Percentiles rank a stretch among this genome's conserved stretches.
Evolutionary conservation across 2,113 vertebrate species (phyloP).

Genomic region (Panurus biarmicus): DNA sequence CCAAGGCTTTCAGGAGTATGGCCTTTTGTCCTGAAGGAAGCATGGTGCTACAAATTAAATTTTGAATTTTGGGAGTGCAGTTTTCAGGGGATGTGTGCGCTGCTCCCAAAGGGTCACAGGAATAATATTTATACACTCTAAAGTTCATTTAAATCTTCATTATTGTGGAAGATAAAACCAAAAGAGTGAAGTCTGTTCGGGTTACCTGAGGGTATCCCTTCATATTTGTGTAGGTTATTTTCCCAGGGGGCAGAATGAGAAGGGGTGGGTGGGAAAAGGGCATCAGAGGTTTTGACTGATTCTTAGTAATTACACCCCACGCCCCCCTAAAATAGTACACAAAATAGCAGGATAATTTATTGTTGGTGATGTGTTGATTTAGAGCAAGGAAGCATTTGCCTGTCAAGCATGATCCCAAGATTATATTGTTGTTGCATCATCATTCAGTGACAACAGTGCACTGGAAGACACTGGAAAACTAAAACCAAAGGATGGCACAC

Average conservation of each 20-base stretch:
- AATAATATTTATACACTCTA: neutral
- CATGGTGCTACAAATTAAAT: neutral
- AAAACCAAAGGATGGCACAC: neutral
- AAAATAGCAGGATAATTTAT: neutral
- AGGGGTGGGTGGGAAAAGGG: neutral
- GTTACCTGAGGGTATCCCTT: neutral
- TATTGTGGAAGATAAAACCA: neutral
- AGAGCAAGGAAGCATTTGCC: neutral
- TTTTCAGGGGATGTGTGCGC: neutral
- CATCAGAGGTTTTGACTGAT: neutral
- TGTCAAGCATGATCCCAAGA: neutral
- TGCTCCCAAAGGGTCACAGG: neutral
- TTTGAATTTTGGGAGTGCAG: neutral
- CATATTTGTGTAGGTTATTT: neutral
- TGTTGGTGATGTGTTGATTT: neutral
- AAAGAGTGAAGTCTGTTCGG: neutral
- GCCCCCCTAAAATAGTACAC: neutral
- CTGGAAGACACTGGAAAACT: neutral
- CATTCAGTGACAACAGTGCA: neutral
- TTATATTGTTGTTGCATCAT: neutral
- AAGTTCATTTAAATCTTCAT: neutral
- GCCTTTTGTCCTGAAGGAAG: neutral
- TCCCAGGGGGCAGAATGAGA: neutral
- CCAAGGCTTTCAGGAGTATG: constrained; percentile 1
- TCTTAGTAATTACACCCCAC: neutral